Evolutionary conservation across 2,113 vertebrate species (phyloP).

Genomic region (Monopterus albus): DNA sequence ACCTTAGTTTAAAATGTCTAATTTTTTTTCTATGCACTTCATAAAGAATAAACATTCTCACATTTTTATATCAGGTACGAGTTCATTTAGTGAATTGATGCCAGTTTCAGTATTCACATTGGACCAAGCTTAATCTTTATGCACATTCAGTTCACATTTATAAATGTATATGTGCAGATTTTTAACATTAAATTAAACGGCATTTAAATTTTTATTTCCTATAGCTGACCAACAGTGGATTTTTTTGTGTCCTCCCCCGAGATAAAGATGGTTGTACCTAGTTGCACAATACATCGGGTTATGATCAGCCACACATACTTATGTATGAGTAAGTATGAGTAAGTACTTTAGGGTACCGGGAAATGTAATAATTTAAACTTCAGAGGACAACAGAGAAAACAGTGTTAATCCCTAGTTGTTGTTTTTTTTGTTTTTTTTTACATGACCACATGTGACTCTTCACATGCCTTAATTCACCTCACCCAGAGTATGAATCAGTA

Average conservation of each 20-base stretch:
- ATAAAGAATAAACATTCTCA: neutral
- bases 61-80: neutral
- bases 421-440: neutral
- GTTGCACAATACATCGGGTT: neutral
- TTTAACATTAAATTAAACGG: neutral
- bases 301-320: neutral
- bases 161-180: neutral
- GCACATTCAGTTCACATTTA: neutral
- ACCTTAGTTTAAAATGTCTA: neutral
- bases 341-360: neutral
- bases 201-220: too few species aligned
- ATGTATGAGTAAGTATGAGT: conserved; percentile 3
- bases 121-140: neutral
- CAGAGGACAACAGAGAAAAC: neutral
- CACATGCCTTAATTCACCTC: neutral
- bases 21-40: neutral
- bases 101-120: neutral
- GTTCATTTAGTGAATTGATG: neutral
- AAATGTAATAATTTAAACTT: conserved; percentile 1
- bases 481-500: neutral
- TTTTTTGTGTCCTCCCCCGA: neutral
- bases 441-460: neutral
- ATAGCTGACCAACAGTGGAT: too few species aligned
- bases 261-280: neutral
- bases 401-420: neutral